Conservation (phyloP, 2,888 invertebrate genomes). For the Ormia ochracea region DNA sequence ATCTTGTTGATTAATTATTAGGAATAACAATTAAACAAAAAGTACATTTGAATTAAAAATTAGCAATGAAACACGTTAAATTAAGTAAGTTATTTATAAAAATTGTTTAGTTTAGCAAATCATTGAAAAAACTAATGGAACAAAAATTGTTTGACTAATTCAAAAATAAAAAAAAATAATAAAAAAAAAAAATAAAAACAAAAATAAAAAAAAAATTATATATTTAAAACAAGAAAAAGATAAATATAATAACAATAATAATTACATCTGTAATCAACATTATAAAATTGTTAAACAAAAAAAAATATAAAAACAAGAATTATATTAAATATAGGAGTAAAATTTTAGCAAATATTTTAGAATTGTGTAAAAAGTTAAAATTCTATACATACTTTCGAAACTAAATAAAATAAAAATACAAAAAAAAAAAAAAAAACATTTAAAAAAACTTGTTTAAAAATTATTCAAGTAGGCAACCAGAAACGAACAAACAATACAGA, state of each 20-base stretch:
- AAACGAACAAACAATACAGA: no score
- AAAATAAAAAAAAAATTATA: constrained; percentile 55
- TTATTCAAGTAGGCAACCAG: background rate
- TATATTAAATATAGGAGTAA: constrained; percentile 38
- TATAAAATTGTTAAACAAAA: constrained; percentile 56
- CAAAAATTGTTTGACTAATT: constrained; percentile 60
- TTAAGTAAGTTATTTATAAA: constrained; percentile 57
- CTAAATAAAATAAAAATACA: no score
- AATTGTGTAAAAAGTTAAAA: constrained; percentile 61
- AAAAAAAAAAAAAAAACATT: no score
- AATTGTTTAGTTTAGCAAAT: constrained; percentile 55
- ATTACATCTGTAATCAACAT: constrained; percentile 48
- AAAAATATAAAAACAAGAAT: constrained; percentile 36
- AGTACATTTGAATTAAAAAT: constrained; percentile 36
- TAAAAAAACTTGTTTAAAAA: constrained; percentile 15
- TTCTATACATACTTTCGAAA: constrained; percentile 56
- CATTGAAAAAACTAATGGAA: constrained; percentile 19
- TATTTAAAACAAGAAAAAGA: constrained; percentile 61
- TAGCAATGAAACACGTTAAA: constrained; percentile 51
- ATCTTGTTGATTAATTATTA: constrained; percentile 73
- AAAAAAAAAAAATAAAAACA: constrained; percentile 49
- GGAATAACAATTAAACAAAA: constrained; percentile 58
- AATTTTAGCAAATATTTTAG: constrained; percentile 57
- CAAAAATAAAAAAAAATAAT: constrained; percentile 63
- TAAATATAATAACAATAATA: constrained; percentile 53